These are phyloP conservation scores for Delia radicum DNA, from an alignment of 1,140 invertebrate species.

Conservation along the genomic window DNA sequence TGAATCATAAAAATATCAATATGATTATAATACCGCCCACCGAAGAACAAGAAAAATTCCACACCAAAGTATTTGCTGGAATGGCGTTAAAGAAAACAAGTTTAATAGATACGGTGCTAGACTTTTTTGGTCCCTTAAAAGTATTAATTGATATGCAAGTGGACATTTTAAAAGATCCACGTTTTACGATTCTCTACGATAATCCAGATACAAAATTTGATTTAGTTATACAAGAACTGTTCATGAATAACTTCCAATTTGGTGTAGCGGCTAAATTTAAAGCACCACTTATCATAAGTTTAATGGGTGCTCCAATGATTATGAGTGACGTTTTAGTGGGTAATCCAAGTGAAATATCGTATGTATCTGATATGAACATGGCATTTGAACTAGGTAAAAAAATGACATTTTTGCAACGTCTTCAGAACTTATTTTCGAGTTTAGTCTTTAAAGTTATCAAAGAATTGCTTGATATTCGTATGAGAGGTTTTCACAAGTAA, in stretches of 20 bases:
- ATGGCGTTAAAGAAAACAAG: constrained; percentile 30
- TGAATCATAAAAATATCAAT: constrained; percentile 47
- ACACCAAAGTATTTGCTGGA: constrained; percentile 35
- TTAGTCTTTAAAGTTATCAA: background rate
- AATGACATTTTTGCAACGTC: constrained; percentile 39
- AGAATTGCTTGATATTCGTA: background rate
- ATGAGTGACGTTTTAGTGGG: constrained; percentile 32
- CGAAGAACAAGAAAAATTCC: constrained; percentile 29
- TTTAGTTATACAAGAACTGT: constrained; percentile 45
- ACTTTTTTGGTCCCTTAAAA: constrained; percentile 28
- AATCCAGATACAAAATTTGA: constrained; percentile 45
- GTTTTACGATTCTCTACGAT: constrained; percentile 40
- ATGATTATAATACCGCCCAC: constrained; percentile 41
- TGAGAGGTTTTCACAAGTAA: constrained; percentile 31
- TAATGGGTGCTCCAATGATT: constrained; percentile 32
- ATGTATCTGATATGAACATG: constrained; percentile 41
- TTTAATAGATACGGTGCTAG: constrained; percentile 31
- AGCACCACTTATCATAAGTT: constrained; percentile 40
- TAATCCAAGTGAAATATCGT: constrained; percentile 38
- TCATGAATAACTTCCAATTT: constrained; percentile 46
- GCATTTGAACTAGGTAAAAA: constrained; percentile 27
- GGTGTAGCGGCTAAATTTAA: constrained; percentile 41
- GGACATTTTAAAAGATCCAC: constrained; percentile 39
- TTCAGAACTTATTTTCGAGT: constrained; percentile 28
- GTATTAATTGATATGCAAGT: constrained; percentile 38